These are phyloP conservation scores for Cephonodes hylas DNA, from an alignment of 2,888 invertebrate species.

Conservation along the genomic window DNA sequence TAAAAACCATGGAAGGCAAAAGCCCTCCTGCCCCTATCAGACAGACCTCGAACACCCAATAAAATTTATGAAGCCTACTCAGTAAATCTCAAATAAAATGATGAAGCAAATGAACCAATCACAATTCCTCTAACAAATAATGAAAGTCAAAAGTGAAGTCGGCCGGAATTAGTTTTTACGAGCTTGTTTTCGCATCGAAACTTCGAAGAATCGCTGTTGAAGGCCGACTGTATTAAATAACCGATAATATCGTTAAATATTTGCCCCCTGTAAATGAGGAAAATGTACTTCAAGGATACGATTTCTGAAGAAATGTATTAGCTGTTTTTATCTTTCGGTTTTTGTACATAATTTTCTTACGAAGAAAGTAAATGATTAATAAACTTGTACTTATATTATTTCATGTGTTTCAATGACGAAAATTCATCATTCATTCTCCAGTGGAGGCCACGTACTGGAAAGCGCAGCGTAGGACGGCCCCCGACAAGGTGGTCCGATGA, in stretches of 20 bases:
- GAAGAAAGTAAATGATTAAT: too few relatives aligned
- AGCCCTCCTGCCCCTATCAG: too few relatives aligned
- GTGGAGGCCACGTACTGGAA: too few relatives aligned
- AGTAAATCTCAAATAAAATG: background rate
- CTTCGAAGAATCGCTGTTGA: conserved; percentile 4
- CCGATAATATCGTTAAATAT: conserved; percentile 4
- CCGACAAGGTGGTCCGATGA: too few relatives aligned
- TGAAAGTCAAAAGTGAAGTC: conserved; percentile 14
- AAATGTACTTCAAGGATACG: background rate
- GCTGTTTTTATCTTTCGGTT: background rate
- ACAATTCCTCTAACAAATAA: background rate
- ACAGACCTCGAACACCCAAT: background rate
- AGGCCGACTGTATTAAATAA: background rate
- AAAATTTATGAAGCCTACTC: background rate
- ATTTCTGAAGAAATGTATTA: background rate
- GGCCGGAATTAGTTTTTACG: conserved; percentile 11
- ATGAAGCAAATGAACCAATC: background rate
- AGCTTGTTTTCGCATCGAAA: conserved; percentile 13
- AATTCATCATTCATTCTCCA: too few relatives aligned
- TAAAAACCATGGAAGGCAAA: background rate
- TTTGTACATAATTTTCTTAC: too few relatives aligned
- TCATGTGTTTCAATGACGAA: too few relatives aligned
- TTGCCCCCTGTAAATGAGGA: background rate
- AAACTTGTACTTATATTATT: too few relatives aligned
- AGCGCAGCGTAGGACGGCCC: too few relatives aligned